A percentile compares a stretch with the other conserved stretches of the same genome.
Evolutionary conservation across 1,140 invertebrate species (phyloP).

Genomic region (Charaxes varanes): DNA sequence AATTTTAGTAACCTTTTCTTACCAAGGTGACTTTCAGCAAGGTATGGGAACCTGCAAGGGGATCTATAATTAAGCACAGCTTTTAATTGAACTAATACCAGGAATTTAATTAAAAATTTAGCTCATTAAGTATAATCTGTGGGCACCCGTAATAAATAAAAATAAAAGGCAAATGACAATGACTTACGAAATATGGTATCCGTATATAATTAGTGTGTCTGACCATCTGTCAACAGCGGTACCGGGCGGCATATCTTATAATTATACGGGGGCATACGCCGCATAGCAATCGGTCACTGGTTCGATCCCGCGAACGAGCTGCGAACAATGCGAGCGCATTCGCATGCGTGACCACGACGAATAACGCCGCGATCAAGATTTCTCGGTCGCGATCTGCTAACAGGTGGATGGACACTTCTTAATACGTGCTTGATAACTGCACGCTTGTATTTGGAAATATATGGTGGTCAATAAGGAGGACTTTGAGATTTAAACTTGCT

Average conservation of each 20-base stretch:
- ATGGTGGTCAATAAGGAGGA: not conserved
- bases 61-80: too few relatives aligned
- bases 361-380: constrained; percentile 44
- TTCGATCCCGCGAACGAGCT: constrained; percentile 47
- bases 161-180: too few relatives aligned
- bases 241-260: constrained; percentile 54
- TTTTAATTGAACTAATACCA: too few relatives aligned
- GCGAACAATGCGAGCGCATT: constrained; percentile 41
- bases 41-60: too few relatives aligned
- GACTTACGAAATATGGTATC: too few relatives aligned
- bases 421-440: constrained; percentile 12
- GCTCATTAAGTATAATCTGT: too few relatives aligned
- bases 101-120: too few relatives aligned
- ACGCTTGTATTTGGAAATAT: constrained; percentile 2
- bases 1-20: too few relatives aligned
- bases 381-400: constrained; percentile 53
- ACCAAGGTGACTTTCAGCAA: too few relatives aligned
- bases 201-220: constrained; percentile 41
- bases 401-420: constrained; percentile 40
- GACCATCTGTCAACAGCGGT: constrained; percentile 54
- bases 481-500: not conserved
- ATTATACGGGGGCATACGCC: constrained; percentile 46
- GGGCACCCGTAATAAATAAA: too few relatives aligned
- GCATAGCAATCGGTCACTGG: constrained; percentile 46
- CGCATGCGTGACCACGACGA: constrained; percentile 27